Evolutionary conservation across 2,888 invertebrate genomes (phyloP), one percentile per base, ranked within the genome.

Genomic region (Pollenia amentaria): DNA sequence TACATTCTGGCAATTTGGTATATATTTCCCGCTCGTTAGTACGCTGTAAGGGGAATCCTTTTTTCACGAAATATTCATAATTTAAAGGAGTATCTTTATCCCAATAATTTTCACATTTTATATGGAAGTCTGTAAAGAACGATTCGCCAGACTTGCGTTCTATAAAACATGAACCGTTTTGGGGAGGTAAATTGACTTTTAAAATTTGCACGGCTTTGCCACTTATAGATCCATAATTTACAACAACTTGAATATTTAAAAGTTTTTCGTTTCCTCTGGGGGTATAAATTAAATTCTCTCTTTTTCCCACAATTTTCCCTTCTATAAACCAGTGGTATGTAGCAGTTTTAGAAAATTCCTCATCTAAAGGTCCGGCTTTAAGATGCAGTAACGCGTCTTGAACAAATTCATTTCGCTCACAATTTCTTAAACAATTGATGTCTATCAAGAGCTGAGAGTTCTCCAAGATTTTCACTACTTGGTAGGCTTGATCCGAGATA

Each of bases 341-440:
- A 11, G 46, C 3, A 2, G 51, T 21, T 11, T 51, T 1, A 8
- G 69, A 72, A 12, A 64, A 62, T 16, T 38, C 0, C 11, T 0
- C 38, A 7, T 2, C 29, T 4, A n/a, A 18, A 9, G 38, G 0
- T 8, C 4, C 57, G n/a, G 60, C 81, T 18, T 73, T 81, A 8
- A 90, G 67, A 55, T 90, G 90, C 1, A 90, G 48, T 0, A 87
- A 21, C n/a, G 81, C 83, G 3, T 69, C 81, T 2, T 75, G n/a
- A 1, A 84, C 46, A 57, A 87, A 90, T 51, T 85, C 79, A 38
- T 80, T 55, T 8, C 82, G 67, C 1, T 70, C 18, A 65, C 90
- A 90, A 78, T 90, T 90, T 0, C 89, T 78, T 4, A 90, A 64
- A 69, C 90, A 90, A 16, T 76, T 29, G 1, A 90, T 88, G 21